Evolutionary conservation across 2,113 vertebrate species (phyloP).

Genomic region (Chloebia gouldiae): DNA sequence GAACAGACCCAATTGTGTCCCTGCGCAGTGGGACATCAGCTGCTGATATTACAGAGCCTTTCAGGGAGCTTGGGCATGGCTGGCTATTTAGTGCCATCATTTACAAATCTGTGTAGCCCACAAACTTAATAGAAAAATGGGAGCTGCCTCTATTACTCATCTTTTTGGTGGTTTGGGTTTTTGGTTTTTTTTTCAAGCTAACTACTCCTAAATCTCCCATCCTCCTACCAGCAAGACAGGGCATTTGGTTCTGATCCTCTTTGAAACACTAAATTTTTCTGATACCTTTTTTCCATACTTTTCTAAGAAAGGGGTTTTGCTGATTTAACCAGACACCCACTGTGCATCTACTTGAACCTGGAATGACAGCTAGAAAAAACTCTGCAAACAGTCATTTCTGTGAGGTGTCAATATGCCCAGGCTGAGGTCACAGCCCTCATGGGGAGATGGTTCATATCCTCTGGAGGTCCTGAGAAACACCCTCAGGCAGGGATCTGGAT

Average conservation of each 20-base stretch:
- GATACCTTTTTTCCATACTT: background rate
- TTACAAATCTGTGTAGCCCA: conserved; percentile 23
- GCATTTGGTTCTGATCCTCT: background rate
- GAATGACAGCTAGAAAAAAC: background rate
- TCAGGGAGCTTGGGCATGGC: background rate
- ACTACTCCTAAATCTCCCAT: conserved; percentile 15
- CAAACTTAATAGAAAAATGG: conserved; percentile 19
- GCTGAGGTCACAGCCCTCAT: rapidly evolving
- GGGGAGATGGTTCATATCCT: background rate
- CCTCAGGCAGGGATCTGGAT: background rate
- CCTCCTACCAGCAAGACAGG: background rate
- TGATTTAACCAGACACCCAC: background rate
- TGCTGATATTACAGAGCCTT: conserved; percentile 43
- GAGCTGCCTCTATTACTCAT: background rate
- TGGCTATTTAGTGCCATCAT: conserved; percentile 40
- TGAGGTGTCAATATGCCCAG: rapidly evolving
- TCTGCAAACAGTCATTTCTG: background rate
- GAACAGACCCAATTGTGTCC: conserved; percentile 76
- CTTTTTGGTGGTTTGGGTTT: background rate
- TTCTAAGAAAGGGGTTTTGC: background rate
- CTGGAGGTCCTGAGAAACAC: background rate
- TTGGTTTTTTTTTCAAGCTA: background rate
- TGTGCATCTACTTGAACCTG: background rate
- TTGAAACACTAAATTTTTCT: background rate
- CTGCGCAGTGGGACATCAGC: conserved; percentile 59